A percentile compares a stretch with the other conserved stretches of the same genome.
These are phyloP conservation scores for Drosophila subsilvestris DNA, from an alignment of 2,888 invertebrate species.

Conservation along the genomic window DNA sequence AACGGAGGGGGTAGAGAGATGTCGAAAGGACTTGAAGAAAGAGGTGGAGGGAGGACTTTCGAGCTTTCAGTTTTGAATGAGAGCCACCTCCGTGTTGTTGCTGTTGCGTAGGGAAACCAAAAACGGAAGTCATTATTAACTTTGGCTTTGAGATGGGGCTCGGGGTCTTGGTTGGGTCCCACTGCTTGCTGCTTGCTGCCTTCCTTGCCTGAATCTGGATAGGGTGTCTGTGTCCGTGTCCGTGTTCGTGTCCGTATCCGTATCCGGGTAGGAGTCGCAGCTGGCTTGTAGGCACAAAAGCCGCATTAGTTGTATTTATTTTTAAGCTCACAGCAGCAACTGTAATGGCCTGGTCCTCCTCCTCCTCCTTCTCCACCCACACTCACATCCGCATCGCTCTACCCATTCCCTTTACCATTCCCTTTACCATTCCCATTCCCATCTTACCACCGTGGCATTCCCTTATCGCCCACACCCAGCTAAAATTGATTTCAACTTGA, in stretches of 20 bases:
- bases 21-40: conserved; percentile 12
- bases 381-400: not conserved
- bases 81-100: conserved; percentile 43
- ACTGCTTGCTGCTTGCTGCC: conserved; percentile 2
- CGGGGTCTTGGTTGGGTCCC: conserved; percentile 32
- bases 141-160: conserved; percentile 66
- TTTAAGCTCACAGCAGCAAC: conserved; percentile 75
- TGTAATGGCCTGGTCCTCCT: conserved; percentile 44
- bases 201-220: conserved; percentile 6
- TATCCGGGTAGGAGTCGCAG: conserved; percentile 59
- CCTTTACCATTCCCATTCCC: not conserved
- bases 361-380: not conserved
- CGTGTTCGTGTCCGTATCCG: conserved; percentile 28
- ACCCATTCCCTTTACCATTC: conserved; percentile 5
- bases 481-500: conserved; percentile 80
- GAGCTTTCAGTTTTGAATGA: conserved; percentile 49
- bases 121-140: conserved; percentile 79
- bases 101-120: conserved; percentile 72
- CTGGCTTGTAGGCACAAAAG: conserved; percentile 79
- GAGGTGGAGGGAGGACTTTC: conserved; percentile 12
- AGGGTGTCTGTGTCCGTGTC: conserved; percentile 28
- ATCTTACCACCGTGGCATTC: conserved; percentile 11
- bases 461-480: conserved; percentile 35
- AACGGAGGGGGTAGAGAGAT: not conserved
- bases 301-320: conserved; percentile 79